Percentiles rank a stretch among this genome's conserved stretches.
Conservation (phyloP, 2,797 vertebrate species). For the Argyrosomus regius region DNA sequence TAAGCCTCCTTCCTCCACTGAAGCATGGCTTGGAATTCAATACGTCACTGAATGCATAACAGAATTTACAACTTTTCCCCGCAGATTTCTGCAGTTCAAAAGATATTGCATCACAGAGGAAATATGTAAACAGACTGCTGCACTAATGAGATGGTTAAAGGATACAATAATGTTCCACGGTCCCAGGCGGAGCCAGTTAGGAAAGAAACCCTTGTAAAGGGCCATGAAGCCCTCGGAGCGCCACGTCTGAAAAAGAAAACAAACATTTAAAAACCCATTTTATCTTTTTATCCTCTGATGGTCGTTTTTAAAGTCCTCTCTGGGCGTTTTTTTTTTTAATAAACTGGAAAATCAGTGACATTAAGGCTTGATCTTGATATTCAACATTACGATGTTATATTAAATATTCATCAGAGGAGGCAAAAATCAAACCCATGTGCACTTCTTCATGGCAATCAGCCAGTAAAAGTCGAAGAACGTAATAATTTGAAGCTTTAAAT, state of each 20-base stretch:
- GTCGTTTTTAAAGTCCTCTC: constrained; percentile 11
- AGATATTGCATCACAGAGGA: constrained; percentile 39
- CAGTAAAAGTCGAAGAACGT: not conserved
- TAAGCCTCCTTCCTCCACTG: constrained; percentile 34
- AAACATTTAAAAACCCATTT: constrained; percentile 46
- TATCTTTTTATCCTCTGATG: constrained; percentile 29
- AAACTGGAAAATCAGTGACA: constrained; percentile 2
- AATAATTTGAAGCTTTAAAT: not conserved
- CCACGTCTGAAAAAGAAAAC: constrained; percentile 88
- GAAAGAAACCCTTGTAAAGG: constrained; percentile 98
- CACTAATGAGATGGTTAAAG: constrained; percentile 79
- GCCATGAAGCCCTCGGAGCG: constrained; percentile 96
- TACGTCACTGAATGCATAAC: constrained; percentile 8
- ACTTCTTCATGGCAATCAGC: not conserved
- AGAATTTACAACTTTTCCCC: constrained; percentile 17
- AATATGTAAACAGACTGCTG: constrained; percentile 21
- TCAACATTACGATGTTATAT: constrained; percentile 5
- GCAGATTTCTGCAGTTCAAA: constrained; percentile 25
- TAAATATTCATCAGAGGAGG: not conserved
- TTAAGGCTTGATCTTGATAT: constrained; percentile 14
- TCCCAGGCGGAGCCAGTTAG: constrained; percentile 97
- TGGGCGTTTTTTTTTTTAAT: not conserved
- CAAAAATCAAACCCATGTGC: not conserved
- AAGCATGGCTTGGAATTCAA: constrained; percentile 12
- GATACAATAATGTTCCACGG: constrained; percentile 99